Evolutionary conservation across 2,888 invertebrate species (phyloP).

Genomic region (Tiliacea citrago): DNA sequence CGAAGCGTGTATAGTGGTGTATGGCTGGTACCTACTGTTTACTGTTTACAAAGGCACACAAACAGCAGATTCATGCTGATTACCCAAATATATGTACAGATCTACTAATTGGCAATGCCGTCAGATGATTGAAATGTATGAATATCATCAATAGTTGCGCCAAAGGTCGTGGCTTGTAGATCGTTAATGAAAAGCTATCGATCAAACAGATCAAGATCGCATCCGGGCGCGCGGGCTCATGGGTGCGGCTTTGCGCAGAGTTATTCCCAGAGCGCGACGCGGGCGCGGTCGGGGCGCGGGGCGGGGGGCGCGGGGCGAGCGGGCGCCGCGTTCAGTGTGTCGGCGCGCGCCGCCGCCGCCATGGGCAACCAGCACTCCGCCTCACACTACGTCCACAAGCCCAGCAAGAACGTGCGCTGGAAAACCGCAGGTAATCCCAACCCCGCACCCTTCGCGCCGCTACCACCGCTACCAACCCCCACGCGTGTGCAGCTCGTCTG

Average conservation of each 20-base stretch:
- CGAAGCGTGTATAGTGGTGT: not conserved
- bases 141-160: conserved; percentile 66
- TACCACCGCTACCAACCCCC: conserved; percentile 42
- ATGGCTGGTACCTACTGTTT: conserved; percentile 7
- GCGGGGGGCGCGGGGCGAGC: conserved; percentile 76
- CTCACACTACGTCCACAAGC: conserved; percentile 88
- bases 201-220: conserved; percentile 84
- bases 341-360: conserved; percentile 89
- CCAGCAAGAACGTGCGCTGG: conserved; percentile 95
- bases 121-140: conserved; percentile 59
- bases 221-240: conserved; percentile 80
- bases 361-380: conserved; percentile 90
- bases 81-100: not conserved
- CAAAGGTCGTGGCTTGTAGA: conserved; percentile 76
- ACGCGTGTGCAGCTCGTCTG: conserved; percentile 58
- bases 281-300: conserved; percentile 73
- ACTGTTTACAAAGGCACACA: conserved; percentile 1
- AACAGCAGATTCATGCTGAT: not conserved
- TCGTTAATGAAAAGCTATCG: conserved; percentile 80
- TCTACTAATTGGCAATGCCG: conserved; percentile 46
- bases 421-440: conserved; percentile 94
- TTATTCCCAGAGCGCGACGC: conserved; percentile 84
- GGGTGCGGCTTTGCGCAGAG: conserved; percentile 78
- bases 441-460: conserved; percentile 52
- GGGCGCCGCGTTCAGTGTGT: conserved; percentile 83